These are phyloP conservation scores for Sturnus vulgaris DNA, from an alignment of 2,113 vertebrate species.

Conservation along the genomic window DNA sequence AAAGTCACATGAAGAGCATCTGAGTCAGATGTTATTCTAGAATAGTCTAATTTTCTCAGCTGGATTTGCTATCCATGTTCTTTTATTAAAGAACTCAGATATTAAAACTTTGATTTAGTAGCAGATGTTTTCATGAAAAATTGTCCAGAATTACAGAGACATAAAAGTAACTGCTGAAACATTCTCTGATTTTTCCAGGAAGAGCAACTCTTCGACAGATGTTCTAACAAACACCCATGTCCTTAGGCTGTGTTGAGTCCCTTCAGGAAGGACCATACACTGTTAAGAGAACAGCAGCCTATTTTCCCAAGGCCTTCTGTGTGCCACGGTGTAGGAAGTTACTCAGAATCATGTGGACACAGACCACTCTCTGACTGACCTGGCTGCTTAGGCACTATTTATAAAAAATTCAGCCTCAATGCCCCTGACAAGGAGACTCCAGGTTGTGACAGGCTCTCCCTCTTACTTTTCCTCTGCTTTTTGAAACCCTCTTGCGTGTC, in stretches of 20 bases:
- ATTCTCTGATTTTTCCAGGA: not conserved
- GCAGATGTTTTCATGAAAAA: not conserved
- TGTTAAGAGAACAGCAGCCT: not conserved
- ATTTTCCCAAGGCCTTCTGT: not conserved
- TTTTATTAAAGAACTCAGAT: not conserved
- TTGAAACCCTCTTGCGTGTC: not conserved
- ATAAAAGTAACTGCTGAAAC: not conserved
- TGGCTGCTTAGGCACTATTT: not conserved
- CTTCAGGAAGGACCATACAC: accelerated
- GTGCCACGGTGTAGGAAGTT: not conserved
- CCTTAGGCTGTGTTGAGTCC: accelerated
- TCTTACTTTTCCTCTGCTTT: not conserved
- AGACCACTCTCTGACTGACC: not conserved
- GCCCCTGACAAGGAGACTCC: not conserved
- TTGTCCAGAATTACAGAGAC: not conserved
- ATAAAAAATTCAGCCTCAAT: not conserved
- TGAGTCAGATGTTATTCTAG: not conserved
- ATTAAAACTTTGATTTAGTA: not conserved
- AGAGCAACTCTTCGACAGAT: not conserved
- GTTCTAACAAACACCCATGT: not conserved
- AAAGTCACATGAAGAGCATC: not conserved
- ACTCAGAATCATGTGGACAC: not conserved
- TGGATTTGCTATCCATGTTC: not conserved
- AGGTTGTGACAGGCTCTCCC: not conserved
- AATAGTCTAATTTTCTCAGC: not conserved